phyloP scores from a whole-genome alignment of 2,797 vertebrate species.

The Synanceia verrucosa region DNA sequence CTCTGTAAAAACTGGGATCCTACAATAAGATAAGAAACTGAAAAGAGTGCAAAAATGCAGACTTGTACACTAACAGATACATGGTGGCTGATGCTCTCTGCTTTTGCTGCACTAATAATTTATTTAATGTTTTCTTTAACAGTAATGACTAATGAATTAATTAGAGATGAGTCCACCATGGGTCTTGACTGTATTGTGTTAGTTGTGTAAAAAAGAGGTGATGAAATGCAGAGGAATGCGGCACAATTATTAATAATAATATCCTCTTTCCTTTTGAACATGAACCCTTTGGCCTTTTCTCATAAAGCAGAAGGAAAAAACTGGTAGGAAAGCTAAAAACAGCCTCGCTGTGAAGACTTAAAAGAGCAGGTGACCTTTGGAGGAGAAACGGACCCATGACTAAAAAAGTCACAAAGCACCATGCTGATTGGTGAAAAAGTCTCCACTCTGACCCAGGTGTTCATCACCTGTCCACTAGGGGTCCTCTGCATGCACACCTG shows the following conservation, averaged over 20 bases:
- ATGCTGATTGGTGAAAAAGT: not conserved
- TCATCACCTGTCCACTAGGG: slow-evolving; percentile 24
- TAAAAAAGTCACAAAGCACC: not conserved
- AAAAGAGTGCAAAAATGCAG: not conserved
- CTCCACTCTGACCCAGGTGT: not conserved
- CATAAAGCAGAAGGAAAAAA: slow-evolving; percentile 1
- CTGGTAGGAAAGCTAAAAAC: not conserved
- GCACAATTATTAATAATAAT: slow-evolving; percentile 4
- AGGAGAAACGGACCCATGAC: not conserved
- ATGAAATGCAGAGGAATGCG: not conserved
- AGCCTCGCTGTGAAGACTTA: not conserved
- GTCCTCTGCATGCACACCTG: not conserved
- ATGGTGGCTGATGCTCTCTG: not conserved
- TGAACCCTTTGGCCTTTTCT: slow-evolving; percentile 5
- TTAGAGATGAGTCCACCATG: not conserved
- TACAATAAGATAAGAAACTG: not conserved
- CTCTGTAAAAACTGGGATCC: not conserved
- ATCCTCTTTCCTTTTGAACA: slow-evolving; percentile 9
- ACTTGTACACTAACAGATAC: not conserved
- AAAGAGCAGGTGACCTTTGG: slow-evolving; percentile 6
- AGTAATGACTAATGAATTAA: not conserved
- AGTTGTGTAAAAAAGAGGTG: not conserved
- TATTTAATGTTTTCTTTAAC: not conserved
- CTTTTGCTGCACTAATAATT: not conserved
- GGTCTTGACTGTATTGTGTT: not conserved